phyloP scores from a whole-genome alignment of 2,888 invertebrate species.

The Caenorhabditis sp. region DNA sequence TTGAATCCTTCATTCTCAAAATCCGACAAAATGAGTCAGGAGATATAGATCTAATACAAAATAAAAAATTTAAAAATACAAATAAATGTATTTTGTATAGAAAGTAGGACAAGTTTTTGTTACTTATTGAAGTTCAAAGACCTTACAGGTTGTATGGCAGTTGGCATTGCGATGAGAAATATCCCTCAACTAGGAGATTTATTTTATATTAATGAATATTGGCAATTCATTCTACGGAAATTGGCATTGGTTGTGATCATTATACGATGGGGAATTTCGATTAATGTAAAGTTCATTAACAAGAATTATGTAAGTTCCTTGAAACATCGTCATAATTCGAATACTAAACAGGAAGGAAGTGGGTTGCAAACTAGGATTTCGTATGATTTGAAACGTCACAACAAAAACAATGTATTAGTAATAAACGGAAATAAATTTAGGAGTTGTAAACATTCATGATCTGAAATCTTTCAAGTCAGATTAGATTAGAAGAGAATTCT shows the following conservation, averaged over 20 bases:
- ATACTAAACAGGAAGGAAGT: neutral
- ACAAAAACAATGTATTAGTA: neutral
- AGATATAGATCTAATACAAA: neutral
- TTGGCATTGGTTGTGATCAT: conserved; percentile 42
- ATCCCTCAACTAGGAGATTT: conserved; percentile 31
- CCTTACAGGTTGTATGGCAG: conserved; percentile 35
- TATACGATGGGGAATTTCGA: conserved; percentile 44
- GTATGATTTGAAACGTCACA: neutral
- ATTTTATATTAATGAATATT: conserved; percentile 39
- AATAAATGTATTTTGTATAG: neutral
- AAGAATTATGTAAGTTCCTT: conserved; percentile 27
- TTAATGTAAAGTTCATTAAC: conserved; percentile 36
- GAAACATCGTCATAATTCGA: neutral
- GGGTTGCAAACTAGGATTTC: neutral
- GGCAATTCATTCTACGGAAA: conserved; percentile 42
- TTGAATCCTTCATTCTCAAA: too few species aligned
- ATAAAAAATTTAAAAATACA: neutral
- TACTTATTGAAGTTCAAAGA: neutral
- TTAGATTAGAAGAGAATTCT: neutral
- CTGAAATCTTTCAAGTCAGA: neutral
- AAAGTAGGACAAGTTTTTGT: neutral
- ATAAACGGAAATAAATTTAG: neutral
- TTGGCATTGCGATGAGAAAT: conserved; percentile 46
- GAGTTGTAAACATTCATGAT: neutral
- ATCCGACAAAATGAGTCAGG: too few species aligned